Evolutionary conservation across 1,140 invertebrate genomes (phyloP), one percentile per base, ranked within the genome.

Genomic region (Amyelois transitella): DNA sequence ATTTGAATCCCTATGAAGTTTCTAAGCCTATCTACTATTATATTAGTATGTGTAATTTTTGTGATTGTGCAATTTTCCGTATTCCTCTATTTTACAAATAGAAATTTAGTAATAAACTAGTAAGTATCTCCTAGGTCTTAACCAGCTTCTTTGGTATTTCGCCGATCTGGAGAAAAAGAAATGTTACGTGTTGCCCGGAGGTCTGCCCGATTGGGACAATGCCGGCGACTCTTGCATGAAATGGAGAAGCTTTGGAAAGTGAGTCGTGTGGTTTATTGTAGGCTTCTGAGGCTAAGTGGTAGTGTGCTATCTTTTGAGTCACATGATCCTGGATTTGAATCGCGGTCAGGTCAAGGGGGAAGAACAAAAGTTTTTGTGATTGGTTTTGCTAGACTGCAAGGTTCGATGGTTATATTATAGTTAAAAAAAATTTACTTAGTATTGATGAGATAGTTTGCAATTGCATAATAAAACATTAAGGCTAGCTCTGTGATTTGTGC

Each of bases 121-220:
- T 43, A 43, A 19, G 43, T 21, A 45, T 19, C 6, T 18, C 20
- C 0, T 54, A 94, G 93, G 93, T 72, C 90, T 98, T 69, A 98
- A 98, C 86, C 96, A 98, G 77, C 80, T 98, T 21, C 90, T 98
- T 53, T 98, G 96, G 97, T 98, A 98, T 77, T 98, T 98, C 72
- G 95, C 97, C 6, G 94, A 96, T 62, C 87, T 96, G 68, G 94
- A 97, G 72, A 95, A 94, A 74, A 89, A 90, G 21, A 95, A 96
- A 68, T 98, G 96, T 77, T 94, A 95, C 72, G 78, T 81, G 0
- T 56, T 86, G 1, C 92, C 92, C 18, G 90, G 89, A 5, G 94
- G 92, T 51, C 68, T 92, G 6, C 91, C 92, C 0, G 94, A 95
- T 70, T 95, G 94, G 74, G 92, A 94, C 62, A 92, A 94, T 60